Evolutionary conservation across 2,113 vertebrate species (phyloP).

Genomic region (Ptychochromis oligacanthus): DNA sequence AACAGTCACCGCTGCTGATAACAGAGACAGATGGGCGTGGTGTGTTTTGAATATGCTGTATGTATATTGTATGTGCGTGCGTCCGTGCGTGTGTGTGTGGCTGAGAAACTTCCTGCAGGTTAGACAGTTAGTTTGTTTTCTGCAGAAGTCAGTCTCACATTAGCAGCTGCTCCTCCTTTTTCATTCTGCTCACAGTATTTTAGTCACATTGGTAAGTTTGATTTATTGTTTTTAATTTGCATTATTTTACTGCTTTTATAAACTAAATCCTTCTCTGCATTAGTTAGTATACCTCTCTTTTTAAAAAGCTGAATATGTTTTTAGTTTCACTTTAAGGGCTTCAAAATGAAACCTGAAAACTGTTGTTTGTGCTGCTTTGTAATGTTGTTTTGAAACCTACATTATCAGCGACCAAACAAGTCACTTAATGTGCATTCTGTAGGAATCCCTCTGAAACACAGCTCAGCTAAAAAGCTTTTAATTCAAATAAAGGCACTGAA

Average conservation of each 20-base stretch:
- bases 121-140: not conserved
- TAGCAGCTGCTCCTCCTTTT: not conserved
- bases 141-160: not conserved
- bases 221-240: accelerated
- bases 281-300: accelerated
- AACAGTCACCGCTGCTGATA: not conserved
- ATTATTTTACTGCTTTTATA: not conserved
- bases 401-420: not conserved
- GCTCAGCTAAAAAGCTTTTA: not conserved
- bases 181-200: not conserved
- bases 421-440: not conserved
- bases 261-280: accelerated
- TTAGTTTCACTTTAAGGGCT: not conserved
- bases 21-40: accelerated
- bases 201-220: not conserved
- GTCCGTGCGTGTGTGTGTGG: not conserved
- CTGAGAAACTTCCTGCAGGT: slow-evolving; percentile 6
- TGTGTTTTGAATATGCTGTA: not conserved
- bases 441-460: not conserved
- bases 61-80: not conserved
- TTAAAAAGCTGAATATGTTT: not conserved
- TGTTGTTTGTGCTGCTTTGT: not conserved
- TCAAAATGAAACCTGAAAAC: not conserved
- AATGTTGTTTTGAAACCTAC: not conserved
- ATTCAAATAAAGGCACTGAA: not conserved